phyloP scores from a whole-genome alignment of 1,140 invertebrate genomes.

The Tachypleus tridentatus region DNA sequence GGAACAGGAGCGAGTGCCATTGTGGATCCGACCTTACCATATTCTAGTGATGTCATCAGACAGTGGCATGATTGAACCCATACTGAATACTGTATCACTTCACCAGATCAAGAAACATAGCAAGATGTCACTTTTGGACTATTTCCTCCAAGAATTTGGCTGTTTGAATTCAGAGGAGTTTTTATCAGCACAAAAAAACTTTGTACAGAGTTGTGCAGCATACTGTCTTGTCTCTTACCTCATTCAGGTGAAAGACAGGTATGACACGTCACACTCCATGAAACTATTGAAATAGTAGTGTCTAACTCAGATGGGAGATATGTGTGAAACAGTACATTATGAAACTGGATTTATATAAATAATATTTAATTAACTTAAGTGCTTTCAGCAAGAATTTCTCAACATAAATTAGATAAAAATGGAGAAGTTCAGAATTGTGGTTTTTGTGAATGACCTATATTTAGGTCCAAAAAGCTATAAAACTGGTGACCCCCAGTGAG shows the following conservation, averaged over 20 bases:
- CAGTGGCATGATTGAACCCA: conserved; percentile 88
- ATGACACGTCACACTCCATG: conserved; percentile 1
- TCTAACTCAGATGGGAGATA: no score
- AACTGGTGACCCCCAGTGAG: no score
- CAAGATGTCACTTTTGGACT: conserved; percentile 77
- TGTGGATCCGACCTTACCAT: conserved; percentile 83
- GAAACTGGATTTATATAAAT: no score
- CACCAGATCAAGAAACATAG: conserved; percentile 97
- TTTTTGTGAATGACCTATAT: no score
- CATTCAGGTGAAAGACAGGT: conserved; percentile 96
- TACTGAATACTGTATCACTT: conserved; percentile 90
- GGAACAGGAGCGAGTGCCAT: conserved; percentile 74
- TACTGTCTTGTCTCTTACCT: conserved; percentile 96
- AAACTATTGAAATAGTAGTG: no score
- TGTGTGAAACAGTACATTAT: no score
- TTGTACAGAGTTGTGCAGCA: conserved; percentile 94
- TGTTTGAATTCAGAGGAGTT: conserved; percentile 73
- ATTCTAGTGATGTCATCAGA: conserved; percentile 83
- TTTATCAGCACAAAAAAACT: conserved; percentile 84
- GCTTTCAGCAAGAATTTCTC: no score
- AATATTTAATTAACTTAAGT: no score
- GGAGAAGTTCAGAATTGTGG: no score
- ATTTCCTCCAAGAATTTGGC: conserved; percentile 90
- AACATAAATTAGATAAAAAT: no score
- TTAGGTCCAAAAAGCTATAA: no score